Evolutionary conservation across 2,113 vertebrate genomes (phyloP).

Genomic region (Caracal caracal): DNA sequence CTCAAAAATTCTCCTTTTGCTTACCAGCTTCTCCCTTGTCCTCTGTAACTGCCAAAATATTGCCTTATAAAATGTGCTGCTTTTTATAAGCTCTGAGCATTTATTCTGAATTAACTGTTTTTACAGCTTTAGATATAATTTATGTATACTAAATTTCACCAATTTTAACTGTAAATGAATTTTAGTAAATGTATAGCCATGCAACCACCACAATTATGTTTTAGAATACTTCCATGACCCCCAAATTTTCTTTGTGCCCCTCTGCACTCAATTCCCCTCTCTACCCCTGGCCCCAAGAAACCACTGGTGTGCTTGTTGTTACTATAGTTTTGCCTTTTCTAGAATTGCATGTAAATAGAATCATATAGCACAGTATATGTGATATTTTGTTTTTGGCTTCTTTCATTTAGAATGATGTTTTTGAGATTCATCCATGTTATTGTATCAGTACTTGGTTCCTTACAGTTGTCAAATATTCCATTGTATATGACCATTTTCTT

Average conservation of each 20-base stretch:
- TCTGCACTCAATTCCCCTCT: not conserved
- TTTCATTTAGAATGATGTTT: not conserved
- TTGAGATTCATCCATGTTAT: not conserved
- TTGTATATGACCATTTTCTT: not conserved
- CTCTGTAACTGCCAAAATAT: not conserved
- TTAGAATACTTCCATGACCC: not conserved
- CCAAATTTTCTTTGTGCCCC: not conserved
- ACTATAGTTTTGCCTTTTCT: not conserved
- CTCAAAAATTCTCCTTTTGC: not conserved
- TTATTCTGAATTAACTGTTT: not conserved
- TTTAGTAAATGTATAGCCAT: not conserved
- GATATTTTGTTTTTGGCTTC: not conserved
- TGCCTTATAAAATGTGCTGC: not conserved
- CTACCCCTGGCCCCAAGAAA: not conserved
- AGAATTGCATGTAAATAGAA: not conserved
- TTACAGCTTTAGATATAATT: not conserved
- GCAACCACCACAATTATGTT: not conserved
- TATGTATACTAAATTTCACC: not conserved
- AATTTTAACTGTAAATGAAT: not conserved
- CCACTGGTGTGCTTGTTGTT: not conserved
- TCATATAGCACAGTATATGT: not conserved
- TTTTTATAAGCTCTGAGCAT: not conserved
- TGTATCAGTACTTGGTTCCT: not conserved
- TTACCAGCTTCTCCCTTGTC: not conserved
- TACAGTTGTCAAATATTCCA: not conserved